Conservation (phyloP, 2,888 invertebrate genomes). For the Pyrgus malvae region DNA sequence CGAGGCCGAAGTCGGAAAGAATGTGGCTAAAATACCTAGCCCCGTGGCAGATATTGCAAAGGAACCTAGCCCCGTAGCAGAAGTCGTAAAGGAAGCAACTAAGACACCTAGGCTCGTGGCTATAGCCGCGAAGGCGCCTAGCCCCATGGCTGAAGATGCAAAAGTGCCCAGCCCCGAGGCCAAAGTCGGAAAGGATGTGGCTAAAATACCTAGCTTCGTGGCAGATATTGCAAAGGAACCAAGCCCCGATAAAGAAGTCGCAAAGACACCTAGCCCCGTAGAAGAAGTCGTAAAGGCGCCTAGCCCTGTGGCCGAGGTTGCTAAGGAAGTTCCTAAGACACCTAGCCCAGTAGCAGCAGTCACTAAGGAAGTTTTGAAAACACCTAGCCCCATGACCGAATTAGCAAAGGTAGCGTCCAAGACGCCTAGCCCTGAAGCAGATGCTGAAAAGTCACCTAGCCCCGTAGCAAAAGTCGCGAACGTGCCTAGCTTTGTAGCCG, state of each 20-base stretch:
- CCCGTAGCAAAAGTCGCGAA: background rate
- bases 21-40: too few species aligned
- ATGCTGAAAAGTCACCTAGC: background rate
- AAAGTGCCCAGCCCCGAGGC: background rate
- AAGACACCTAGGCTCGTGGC: background rate
- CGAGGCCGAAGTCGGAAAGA: too few species aligned
- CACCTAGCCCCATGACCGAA: background rate
- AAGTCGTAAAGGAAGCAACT: too few species aligned
- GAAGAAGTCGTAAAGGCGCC: slow-evolving; percentile 3
- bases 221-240: background rate
- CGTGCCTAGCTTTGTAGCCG: background rate
- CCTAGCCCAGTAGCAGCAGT: background rate
- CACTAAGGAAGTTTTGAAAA: background rate
- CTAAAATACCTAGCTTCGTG: background rate
- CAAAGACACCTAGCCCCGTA: background rate
- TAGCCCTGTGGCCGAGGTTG: background rate
- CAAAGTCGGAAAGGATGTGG: background rate
- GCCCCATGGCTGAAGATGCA: background rate
- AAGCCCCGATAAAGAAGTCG: background rate
- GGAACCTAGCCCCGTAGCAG: background rate
- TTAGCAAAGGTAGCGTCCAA: slow-evolving; percentile 4
- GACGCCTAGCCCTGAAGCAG: background rate
- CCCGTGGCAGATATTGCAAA: background rate
- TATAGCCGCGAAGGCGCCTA: background rate
- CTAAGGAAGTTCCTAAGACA: background rate